Percentiles rank a stretch among this genome's conserved stretches.
Conservation (phyloP, 1,140 invertebrate species). For the Limonius californicus region DNA sequence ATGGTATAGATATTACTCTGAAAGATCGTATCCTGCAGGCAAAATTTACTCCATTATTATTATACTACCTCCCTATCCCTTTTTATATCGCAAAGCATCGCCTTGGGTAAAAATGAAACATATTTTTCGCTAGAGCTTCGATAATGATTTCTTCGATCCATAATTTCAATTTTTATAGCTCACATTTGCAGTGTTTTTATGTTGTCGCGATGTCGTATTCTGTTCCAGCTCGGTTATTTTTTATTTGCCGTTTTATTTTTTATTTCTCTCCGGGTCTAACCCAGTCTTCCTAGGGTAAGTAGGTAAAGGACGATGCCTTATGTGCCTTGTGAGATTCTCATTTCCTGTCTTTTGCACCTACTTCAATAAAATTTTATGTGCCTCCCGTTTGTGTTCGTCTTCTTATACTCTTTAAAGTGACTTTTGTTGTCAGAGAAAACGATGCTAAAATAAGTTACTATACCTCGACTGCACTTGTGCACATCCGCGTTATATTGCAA, state of each 20-base stretch:
- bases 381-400: neutral
- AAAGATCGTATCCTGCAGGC: constrained; percentile 21
- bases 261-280: constrained; percentile 12
- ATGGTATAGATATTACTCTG: constrained; percentile 25
- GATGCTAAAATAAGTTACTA: too few species aligned
- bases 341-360: constrained; percentile 13
- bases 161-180: constrained; percentile 32
- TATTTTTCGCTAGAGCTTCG: constrained; percentile 25
- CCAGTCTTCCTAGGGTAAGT: constrained; percentile 15
- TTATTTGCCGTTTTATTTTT: constrained; percentile 21
- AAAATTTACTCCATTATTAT: constrained; percentile 30
- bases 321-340: constrained; percentile 5
- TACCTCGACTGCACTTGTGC: too few species aligned
- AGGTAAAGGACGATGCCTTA: constrained; percentile 15
- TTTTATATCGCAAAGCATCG: constrained; percentile 26
- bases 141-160: constrained; percentile 32
- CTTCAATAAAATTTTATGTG: constrained; percentile 13
- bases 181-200: constrained; percentile 22
- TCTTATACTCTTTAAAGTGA: neutral
- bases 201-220: constrained; percentile 20
- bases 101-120: constrained; percentile 23
- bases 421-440: constrained; percentile 6
- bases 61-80: constrained; percentile 24
- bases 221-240: constrained; percentile 22
- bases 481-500: too few species aligned